These are phyloP conservation scores for Cavia porcellus DNA, from an alignment of 2,113 vertebrate species.

Conservation along the genomic window DNA sequence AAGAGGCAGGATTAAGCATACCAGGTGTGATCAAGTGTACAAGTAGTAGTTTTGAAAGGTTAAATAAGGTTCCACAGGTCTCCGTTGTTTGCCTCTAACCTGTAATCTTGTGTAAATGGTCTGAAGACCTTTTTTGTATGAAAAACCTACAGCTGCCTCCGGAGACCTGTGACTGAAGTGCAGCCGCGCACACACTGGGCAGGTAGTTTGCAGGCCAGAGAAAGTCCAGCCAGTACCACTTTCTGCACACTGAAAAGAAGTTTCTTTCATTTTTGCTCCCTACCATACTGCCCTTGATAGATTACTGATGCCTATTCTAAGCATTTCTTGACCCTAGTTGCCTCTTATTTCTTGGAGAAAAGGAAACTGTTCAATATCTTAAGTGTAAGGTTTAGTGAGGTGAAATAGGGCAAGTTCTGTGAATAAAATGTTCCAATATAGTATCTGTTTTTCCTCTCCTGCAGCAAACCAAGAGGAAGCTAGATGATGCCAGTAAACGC, in stretches of 20 bases:
- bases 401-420: background rate
- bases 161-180: background rate
- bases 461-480: conserved; percentile 98
- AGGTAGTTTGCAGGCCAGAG: background rate
- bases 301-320: background rate
- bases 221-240: background rate
- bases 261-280: background rate
- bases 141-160: background rate
- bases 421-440: background rate
- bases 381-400: background rate
- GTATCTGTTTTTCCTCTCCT: conserved; percentile 68
- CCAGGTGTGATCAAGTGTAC: background rate
- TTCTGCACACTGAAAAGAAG: background rate
- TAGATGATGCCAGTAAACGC: conserved; percentile 98
- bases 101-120: background rate
- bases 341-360: conserved; percentile 16
- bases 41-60: conserved; percentile 47
- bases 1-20: conserved; percentile 35
- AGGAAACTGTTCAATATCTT: background rate
- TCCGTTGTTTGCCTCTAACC: background rate
- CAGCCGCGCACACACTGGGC: background rate
- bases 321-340: background rate
- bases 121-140: background rate
- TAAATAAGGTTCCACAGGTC: background rate
- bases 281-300: background rate